A percentile compares a stretch with the other conserved stretches of the same genome.
phyloP scores from a whole-genome alignment of 2,888 invertebrate species.

The Gandaritis pyraliata region DNA sequence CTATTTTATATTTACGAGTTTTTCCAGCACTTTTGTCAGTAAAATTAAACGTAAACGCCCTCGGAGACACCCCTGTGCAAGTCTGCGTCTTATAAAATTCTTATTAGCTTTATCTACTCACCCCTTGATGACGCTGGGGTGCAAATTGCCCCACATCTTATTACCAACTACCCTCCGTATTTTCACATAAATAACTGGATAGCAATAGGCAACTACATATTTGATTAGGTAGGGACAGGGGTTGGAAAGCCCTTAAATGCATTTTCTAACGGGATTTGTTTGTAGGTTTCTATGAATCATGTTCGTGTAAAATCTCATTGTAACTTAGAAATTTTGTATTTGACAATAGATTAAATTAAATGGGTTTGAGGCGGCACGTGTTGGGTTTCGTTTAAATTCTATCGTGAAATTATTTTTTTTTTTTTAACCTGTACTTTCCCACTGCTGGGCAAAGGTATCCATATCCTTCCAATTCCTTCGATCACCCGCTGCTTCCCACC shows the following conservation, averaged over 20 bases:
- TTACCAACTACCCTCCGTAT: conserved; percentile 47
- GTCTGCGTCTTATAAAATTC: conserved; percentile 70
- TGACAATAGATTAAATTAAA: conserved; percentile 54
- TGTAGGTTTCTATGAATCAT: conserved; percentile 58
- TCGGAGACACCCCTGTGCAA: conserved; percentile 21
- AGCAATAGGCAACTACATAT: conserved; percentile 60
- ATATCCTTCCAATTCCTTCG: no score
- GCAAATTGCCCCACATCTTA: conserved; percentile 53
- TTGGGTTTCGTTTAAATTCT: conserved; percentile 30
- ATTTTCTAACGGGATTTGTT: conserved; percentile 71
- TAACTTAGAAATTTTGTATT: conserved; percentile 45
- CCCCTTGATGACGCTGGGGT: conserved; percentile 59
- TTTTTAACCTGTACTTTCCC: no score
- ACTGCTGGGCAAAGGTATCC: no score
- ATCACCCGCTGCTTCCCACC: no score
- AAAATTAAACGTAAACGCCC: conserved; percentile 23
- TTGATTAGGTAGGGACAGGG: conserved; percentile 69
- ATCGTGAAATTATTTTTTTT: conserved; percentile 24
- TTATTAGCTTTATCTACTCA: conserved; percentile 71
- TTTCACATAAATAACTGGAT: conserved; percentile 68
- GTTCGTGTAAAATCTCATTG: conserved; percentile 47
- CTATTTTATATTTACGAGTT: neutral
- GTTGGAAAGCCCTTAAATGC: conserved; percentile 60
- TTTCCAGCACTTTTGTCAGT: conserved; percentile 3
- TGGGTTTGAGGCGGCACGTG: conserved; percentile 38